Conservation (phyloP, 2,888 invertebrate genomes). For the Pyrgus malvae region DNA sequence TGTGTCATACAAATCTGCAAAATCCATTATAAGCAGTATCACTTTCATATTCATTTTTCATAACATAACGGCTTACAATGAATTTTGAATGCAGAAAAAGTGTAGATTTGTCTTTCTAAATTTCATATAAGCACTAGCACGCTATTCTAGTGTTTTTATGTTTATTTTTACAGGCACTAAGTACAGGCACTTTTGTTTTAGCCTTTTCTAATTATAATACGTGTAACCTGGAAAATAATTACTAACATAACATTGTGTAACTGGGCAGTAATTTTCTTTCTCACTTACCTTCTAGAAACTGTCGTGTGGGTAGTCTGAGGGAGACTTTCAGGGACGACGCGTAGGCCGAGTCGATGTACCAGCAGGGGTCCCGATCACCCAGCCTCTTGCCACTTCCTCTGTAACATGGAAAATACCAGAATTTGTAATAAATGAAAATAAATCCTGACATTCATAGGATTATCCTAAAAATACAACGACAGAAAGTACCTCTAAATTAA, state of each 20-base stretch:
- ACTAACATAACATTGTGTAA: neutral
- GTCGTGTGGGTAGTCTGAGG: slow-evolving; percentile 69
- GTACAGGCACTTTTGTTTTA: too few species aligned
- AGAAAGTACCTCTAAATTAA: too few species aligned
- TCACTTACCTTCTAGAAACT: slow-evolving; percentile 70
- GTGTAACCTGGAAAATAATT: neutral
- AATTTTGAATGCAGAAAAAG: too few species aligned
- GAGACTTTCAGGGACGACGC: slow-evolving; percentile 76
- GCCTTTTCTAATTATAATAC: neutral
- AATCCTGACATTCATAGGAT: too few species aligned
- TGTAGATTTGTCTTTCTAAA: too few species aligned
- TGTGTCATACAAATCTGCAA: slow-evolving; percentile 65
- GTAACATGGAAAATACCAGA: slow-evolving; percentile 33
- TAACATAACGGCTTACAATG: too few species aligned
- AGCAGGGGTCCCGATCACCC: slow-evolving; percentile 72
- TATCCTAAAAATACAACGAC: too few species aligned
- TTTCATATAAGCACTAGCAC: too few species aligned
- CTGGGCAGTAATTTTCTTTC: neutral
- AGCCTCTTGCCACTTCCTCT: slow-evolving; percentile 69
- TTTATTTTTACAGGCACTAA: too few species aligned
- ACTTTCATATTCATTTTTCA: neutral
- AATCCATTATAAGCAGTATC: slow-evolving; percentile 30
- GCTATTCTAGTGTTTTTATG: too few species aligned
- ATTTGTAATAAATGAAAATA: neutral
- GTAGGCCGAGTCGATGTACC: slow-evolving; percentile 77